Evolutionary conservation across 2,888 invertebrate genomes (phyloP).

Genomic region (Coecobrya sp.): DNA sequence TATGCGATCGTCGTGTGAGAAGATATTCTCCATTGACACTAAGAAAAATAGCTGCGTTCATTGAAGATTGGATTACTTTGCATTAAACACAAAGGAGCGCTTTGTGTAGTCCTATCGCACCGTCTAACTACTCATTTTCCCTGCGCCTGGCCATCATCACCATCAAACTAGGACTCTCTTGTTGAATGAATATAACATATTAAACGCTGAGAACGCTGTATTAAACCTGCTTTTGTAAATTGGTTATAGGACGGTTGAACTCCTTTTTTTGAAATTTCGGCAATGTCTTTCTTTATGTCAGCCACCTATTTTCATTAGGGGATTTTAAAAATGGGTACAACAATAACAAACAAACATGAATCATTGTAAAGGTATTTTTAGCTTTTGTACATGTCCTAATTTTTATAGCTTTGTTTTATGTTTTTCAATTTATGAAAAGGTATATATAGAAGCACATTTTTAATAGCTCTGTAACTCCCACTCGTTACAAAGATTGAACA

Average conservation of each 20-base stretch:
- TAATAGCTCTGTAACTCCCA: too few relatives aligned
- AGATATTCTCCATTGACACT: constrained; percentile 71
- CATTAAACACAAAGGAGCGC: constrained; percentile 56
- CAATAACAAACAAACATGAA: too few relatives aligned
- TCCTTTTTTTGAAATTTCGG: not conserved
- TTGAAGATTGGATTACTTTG: constrained; percentile 58
- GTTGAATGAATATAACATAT: not conserved
- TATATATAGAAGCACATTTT: too few relatives aligned
- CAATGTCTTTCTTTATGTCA: too few relatives aligned
- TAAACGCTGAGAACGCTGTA: not conserved
- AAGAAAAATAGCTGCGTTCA: constrained; percentile 55
- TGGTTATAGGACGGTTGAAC: not conserved
- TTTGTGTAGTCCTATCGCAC: constrained; percentile 61
- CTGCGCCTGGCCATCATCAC: constrained; percentile 43
- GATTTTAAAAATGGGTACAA: too few relatives aligned
- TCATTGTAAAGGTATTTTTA: not conserved
- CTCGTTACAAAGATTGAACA: too few relatives aligned
- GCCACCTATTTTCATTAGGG: too few relatives aligned
- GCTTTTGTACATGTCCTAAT: not conserved
- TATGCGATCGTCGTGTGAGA: constrained; percentile 68
- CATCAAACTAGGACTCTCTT: not conserved
- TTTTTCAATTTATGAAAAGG: too few relatives aligned
- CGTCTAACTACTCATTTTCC: constrained; percentile 44
- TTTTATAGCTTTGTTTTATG: not conserved
- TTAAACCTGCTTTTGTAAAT: not conserved